Evolutionary conservation across 37 sponge, comb jelly and placozoan species (phyloP).

Genomic region (Theonella swinhoei): DNA sequence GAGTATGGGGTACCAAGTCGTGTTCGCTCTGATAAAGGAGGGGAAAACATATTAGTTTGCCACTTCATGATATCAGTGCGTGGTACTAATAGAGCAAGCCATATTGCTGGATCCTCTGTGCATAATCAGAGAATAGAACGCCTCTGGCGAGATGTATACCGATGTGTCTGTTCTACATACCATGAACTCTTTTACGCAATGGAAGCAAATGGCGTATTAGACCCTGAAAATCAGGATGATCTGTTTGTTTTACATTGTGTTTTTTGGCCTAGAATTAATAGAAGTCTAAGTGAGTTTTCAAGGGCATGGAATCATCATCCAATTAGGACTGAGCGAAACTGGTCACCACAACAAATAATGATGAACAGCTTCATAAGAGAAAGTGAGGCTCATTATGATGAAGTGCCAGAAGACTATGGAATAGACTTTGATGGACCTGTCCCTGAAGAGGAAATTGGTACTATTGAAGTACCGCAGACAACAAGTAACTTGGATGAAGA

Average conservation of each 20-base stretch:
- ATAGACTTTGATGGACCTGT: too few species aligned
- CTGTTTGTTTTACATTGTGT: neutral
- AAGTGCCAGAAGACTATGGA: neutral
- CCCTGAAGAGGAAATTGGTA: neutral
- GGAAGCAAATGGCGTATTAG: neutral
- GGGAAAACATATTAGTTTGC: conserved; percentile 36
- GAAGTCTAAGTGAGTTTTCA: too few species aligned
- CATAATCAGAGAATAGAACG: too few species aligned
- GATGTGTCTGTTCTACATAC: neutral
- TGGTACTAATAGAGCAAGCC: neutral
- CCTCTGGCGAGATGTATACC: conserved; percentile 14
- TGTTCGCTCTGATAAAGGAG: conserved; percentile 49
- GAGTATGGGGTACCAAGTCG: conserved; percentile 34
- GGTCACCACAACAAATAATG: too few species aligned
- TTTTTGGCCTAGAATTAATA: neutral
- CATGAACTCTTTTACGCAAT: neutral
- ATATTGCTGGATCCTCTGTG: conserved; percentile 4
- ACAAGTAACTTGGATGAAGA: neutral
- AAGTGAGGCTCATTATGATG: neutral
- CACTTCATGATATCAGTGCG: conserved; percentile 3
- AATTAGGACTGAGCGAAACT: too few species aligned
- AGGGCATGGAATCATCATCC: too few species aligned
- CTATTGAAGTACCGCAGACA: conserved; percentile 26
- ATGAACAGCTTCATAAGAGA: too few species aligned
- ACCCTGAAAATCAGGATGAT: neutral